These are phyloP conservation scores for Apoderus coryli DNA, from an alignment of 2,888 invertebrate species.

Conservation along the genomic window DNA sequence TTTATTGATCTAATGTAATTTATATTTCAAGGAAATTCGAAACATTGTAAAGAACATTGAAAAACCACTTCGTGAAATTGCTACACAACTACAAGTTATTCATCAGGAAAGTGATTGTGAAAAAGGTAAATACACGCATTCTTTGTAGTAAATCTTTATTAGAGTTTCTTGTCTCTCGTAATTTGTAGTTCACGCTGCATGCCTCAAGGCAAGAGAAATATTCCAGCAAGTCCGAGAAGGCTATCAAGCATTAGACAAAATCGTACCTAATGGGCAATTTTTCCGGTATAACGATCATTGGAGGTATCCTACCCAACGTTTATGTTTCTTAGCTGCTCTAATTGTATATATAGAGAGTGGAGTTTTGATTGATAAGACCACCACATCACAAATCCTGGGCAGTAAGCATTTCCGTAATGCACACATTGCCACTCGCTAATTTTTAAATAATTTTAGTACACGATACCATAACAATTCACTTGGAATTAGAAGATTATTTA, in stretches of 20 bases:
- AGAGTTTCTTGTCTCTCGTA: conserved; percentile 6
- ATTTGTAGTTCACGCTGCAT: conserved; percentile 44
- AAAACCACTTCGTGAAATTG: conserved; percentile 59
- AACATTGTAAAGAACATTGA: conserved; percentile 60
- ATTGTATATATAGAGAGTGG: conserved; percentile 70
- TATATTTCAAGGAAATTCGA: conserved; percentile 46
- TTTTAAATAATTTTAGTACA: conserved; percentile 48
- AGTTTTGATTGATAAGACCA: conserved; percentile 55
- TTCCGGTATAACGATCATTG: conserved; percentile 83
- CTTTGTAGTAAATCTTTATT: conserved; percentile 6
- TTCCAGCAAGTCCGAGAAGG: conserved; percentile 51
- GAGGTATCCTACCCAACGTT: conserved; percentile 66
- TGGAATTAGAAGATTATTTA: conserved; percentile 84
- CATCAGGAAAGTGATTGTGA: conserved; percentile 53
- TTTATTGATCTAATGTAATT: conserved; percentile 10
- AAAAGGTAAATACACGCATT: conserved; percentile 45
- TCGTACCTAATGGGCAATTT: conserved; percentile 65
- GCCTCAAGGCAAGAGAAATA: conserved; percentile 45
- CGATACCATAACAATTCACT: conserved; percentile 63
- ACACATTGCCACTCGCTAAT: no score
- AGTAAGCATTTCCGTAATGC: conserved; percentile 35
- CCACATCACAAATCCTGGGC: conserved; percentile 63
- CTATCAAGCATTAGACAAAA: conserved; percentile 45
- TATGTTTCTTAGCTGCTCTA: conserved; percentile 63
- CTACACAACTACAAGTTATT: conserved; percentile 67